Evolutionary conservation across 2,113 vertebrate species (phyloP), one percentile per base, ranked within the genome.

Genomic region (Labeo rohita): DNA sequence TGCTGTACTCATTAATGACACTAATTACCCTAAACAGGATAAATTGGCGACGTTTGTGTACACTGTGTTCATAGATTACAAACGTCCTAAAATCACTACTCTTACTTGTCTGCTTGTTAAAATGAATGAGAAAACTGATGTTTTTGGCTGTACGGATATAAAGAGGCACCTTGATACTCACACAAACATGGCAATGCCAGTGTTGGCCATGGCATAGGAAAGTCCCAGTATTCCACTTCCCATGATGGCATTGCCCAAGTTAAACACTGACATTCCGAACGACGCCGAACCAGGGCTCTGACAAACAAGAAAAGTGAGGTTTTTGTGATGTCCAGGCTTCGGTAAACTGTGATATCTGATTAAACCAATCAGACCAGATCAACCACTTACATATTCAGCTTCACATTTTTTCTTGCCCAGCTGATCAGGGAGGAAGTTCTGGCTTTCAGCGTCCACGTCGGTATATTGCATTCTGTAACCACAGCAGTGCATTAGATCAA

Each of bases 191-290:
- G 96, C 96, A 90, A 99, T 99, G 92, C 98, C 98, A 79, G 98
- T 99, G 95, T 99, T 99, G 94, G 98, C 98, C 98, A 99, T 99
- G 91, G 98, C 98, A 92, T 95, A 99, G 81, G 98, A 96, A 91
- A 99, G 96, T 82, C 97, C 98, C 89, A 99, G 96, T 90, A 99
- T 99, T 89, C 98, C 98, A 88, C 98, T 99, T 91, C 98, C 98
- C 96, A 99, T 98, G 94, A 99, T 99, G 93, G 97, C 98, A 92
- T 99, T 99, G 91, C 98, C 97, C 93, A 99, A 95, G 93, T 99
- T 99, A 95, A 99, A 99, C 88, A 99, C 97, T 61, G 98, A 99
- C 97, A 99, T 99, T 91, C 98, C 98, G 74, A 99, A 99, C 81
- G 98, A 98, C 74, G 98, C 97, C 36, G 95, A 97, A 87, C 98